Evolutionary conservation across 2,888 invertebrate genomes (phyloP).

Genomic region (Rhagonycha lutea): DNA sequence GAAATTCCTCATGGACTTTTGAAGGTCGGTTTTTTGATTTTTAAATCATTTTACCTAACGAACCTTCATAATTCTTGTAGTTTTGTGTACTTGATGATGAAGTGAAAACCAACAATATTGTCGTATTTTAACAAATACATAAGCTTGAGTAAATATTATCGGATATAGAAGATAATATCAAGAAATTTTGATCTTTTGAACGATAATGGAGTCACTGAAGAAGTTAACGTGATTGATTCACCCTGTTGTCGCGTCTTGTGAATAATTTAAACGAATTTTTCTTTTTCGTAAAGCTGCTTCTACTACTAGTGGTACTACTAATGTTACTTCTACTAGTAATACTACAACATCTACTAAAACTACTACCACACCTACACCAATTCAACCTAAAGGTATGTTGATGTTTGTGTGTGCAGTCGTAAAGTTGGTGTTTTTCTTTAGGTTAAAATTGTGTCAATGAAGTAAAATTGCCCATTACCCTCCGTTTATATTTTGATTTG

Average conservation of each 20-base stretch:
- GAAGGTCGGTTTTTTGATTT: too few relatives aligned
- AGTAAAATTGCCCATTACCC: neutral
- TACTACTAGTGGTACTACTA: slow-evolving; percentile 48
- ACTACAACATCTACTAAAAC: slow-evolving; percentile 48
- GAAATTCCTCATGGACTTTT: too few relatives aligned
- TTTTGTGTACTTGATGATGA: too few relatives aligned
- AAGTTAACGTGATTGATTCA: neutral
- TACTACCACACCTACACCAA: slow-evolving; percentile 48
- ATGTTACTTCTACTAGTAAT: slow-evolving; percentile 43
- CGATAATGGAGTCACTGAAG: slow-evolving; percentile 5
- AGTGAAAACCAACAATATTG: too few relatives aligned
- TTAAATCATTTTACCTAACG: too few relatives aligned
- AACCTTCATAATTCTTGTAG: too few relatives aligned
- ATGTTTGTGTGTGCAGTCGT: slow-evolving; percentile 5
- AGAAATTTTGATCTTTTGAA: too few relatives aligned
- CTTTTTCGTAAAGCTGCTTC: slow-evolving; percentile 44
- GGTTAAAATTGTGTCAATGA: neutral
- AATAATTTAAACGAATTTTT: neutral
- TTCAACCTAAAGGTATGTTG: slow-evolving; percentile 55
- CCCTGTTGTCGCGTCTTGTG: neutral
- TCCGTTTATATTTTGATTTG: neutral
- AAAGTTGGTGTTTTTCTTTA: neutral
- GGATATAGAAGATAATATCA: too few relatives aligned
- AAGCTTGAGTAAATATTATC: too few relatives aligned
- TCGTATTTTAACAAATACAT: too few relatives aligned